Conservation (phyloP, 2,797 vertebrate genomes). For the Notolabrus celidotus region DNA sequence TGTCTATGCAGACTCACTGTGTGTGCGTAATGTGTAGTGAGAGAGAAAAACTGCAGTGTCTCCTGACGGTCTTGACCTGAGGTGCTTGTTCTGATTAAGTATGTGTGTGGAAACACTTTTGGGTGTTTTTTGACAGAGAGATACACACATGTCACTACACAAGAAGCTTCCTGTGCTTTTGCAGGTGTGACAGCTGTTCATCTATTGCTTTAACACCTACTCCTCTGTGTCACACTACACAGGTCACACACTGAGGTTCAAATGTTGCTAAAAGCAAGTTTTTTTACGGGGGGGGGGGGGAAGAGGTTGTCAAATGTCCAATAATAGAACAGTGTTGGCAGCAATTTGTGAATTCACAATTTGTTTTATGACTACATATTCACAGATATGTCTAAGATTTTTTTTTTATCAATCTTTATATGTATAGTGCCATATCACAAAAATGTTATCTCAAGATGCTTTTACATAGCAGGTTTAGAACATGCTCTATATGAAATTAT, state of each 20-base stretch:
- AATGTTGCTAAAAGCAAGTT: too few species aligned
- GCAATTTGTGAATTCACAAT: too few species aligned
- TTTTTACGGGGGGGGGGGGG: too few species aligned
- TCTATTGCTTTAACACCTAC: not conserved
- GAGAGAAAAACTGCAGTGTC: not conserved
- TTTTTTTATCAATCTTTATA: too few species aligned
- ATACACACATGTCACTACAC: constrained; percentile 10
- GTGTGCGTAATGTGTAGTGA: not conserved
- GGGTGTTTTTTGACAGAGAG: constrained; percentile 13
- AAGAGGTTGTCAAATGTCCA: too few species aligned
- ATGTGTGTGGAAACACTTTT: constrained; percentile 6
- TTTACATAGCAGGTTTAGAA: too few species aligned
- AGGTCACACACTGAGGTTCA: not conserved
- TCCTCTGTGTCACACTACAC: not conserved
- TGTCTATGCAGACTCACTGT: not conserved
- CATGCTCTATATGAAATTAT: too few species aligned
- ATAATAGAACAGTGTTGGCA: too few species aligned
- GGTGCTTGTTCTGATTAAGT: not conserved
- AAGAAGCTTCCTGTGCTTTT: constrained; percentile 32
- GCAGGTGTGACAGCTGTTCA: not conserved
- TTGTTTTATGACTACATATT: too few species aligned
- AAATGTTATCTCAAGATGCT: too few species aligned
- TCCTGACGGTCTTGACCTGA: not conserved
- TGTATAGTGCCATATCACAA: too few species aligned
- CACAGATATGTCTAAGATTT: too few species aligned